These are phyloP conservation scores for Acipenser oxyrinchus DNA, from an alignment of 2,797 vertebrate species.

Conservation along the genomic window DNA sequence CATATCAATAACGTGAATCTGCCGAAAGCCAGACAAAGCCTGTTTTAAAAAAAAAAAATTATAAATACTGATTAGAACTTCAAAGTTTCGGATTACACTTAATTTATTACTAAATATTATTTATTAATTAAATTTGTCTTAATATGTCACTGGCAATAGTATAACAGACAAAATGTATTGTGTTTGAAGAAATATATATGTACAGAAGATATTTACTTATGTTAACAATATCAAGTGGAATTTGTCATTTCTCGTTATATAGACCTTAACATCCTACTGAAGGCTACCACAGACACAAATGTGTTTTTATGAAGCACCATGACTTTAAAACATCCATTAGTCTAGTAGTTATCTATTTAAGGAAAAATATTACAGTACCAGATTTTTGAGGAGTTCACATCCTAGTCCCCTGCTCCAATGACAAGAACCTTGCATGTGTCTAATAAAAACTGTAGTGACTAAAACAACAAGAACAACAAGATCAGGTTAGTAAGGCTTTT, in stretches of 20 bases:
- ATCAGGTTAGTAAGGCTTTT: too few relatives aligned
- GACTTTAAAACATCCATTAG: too few relatives aligned
- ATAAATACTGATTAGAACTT: neutral
- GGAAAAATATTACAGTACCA: slow-evolving; percentile 57
- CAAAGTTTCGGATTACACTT: neutral
- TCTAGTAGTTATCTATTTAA: too few relatives aligned
- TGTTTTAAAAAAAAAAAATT: slow-evolving; percentile 32
- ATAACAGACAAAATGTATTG: too few relatives aligned
- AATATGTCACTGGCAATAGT: too few relatives aligned
- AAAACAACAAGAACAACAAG: slow-evolving; percentile 40
- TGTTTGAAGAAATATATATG: too few relatives aligned
- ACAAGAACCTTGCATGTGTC: slow-evolving; percentile 93
- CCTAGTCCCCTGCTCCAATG: slow-evolving; percentile 94
- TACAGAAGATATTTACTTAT: too few relatives aligned
- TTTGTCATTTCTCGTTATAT: too few relatives aligned
- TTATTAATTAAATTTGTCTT: neutral
- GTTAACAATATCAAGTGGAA: too few relatives aligned
- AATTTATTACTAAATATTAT: neutral
- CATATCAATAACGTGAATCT: slow-evolving; percentile 97
- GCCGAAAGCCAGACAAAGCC: slow-evolving; percentile 91
- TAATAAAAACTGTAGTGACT: slow-evolving; percentile 89
- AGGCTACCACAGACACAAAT: too few relatives aligned
- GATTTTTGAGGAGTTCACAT: slow-evolving; percentile 94
- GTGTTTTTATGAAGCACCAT: too few relatives aligned
- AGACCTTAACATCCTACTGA: too few relatives aligned